Conservation (phyloP, 2,888 invertebrate genomes). For the Sesamia inferens region DNA sequence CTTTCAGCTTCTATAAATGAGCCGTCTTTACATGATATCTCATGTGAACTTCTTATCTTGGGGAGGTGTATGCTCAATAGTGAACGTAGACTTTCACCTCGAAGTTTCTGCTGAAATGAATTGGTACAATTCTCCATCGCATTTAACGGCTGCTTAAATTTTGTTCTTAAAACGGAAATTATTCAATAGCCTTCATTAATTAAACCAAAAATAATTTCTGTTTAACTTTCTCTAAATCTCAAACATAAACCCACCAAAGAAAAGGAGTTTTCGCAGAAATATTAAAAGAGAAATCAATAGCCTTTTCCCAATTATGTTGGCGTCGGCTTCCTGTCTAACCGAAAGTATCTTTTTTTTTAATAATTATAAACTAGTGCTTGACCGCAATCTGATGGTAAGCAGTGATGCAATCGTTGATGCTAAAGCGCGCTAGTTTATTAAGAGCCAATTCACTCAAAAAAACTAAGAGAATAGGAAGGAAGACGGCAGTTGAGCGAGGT, state of each 20-base stretch:
- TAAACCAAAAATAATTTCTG: background rate
- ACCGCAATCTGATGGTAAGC: too few species aligned
- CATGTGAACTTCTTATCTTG: background rate
- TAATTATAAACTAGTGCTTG: too few species aligned
- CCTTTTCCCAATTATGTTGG: too few species aligned
- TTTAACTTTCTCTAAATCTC: constrained; percentile 16
- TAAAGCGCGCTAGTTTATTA: too few species aligned
- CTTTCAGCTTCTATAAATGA: background rate
- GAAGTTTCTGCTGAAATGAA: background rate
- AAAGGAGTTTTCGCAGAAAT: constrained; percentile 33
- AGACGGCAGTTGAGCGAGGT: too few species aligned
- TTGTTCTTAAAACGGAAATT: background rate
- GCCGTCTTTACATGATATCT: background rate
- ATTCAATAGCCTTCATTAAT: background rate
- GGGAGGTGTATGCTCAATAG: too few species aligned
- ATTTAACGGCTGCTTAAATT: background rate
- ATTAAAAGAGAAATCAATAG: constrained; percentile 68
- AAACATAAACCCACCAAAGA: constrained; percentile 2
- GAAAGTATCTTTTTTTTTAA: too few species aligned
- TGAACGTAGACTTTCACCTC: background rate
- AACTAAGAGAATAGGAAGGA: too few species aligned
- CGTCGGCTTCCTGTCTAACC: too few species aligned
- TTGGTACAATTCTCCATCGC: background rate
- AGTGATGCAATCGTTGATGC: too few species aligned
- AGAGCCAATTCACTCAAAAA: too few species aligned